phyloP scores from a whole-genome alignment of 2,113 vertebrate genomes.

The Pygoscelis adeliae region DNA sequence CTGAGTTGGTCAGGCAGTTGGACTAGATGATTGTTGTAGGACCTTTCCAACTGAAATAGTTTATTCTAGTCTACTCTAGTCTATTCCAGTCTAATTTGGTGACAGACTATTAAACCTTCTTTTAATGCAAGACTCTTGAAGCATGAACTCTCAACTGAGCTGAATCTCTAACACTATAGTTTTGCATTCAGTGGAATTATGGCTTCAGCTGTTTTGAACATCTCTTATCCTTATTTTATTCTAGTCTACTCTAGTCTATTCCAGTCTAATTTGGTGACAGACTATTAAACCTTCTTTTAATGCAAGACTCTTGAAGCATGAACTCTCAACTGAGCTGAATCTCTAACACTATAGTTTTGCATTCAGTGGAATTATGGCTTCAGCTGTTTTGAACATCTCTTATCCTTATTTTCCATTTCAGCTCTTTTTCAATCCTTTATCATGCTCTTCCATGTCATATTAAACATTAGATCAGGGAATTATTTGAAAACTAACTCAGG shows the following conservation, averaged over 20 bases:
- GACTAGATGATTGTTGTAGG: background rate
- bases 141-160: background rate
- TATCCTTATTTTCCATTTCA: background rate
- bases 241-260: background rate
- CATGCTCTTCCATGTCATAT: background rate
- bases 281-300: background rate
- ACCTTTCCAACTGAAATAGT: background rate
- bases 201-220: background rate
- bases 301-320: background rate
- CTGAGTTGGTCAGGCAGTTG: background rate
- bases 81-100: background rate
- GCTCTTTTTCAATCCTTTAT: background rate
- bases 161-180: background rate
- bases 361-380: background rate
- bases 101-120: background rate
- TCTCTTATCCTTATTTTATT: background rate
- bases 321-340: background rate
- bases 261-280: background rate
- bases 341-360: background rate
- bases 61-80: background rate
- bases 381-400: background rate
- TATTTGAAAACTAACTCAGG: background rate
- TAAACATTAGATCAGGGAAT: background rate
- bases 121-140: background rate
- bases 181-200: background rate